These are phyloP conservation scores for Pseudococcus jackbeardsleyi DNA, from an alignment of 2,888 invertebrate genomes.

Conservation along the genomic window DNA sequence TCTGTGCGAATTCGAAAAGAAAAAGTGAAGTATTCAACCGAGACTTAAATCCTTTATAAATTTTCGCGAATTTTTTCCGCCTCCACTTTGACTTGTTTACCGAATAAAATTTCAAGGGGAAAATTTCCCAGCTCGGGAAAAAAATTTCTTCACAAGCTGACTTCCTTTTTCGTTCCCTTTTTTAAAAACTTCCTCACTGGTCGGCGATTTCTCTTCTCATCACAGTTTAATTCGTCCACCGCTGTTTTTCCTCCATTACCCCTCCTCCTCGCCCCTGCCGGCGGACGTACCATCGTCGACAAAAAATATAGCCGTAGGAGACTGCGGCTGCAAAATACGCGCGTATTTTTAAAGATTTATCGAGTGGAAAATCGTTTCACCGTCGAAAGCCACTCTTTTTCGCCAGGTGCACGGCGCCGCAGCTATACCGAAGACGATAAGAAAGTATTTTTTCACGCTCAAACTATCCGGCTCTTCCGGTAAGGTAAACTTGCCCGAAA, in stretches of 20 bases:
- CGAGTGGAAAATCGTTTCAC: slow-evolving; percentile 44
- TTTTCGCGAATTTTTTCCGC: neutral
- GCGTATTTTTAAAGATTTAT: slow-evolving; percentile 22
- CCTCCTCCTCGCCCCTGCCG: neutral
- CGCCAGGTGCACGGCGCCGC: neutral
- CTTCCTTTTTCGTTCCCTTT: neutral
- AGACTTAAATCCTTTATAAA: neutral
- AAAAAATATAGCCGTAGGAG: neutral
- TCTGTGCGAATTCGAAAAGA: neutral
- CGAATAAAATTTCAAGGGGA: neutral
- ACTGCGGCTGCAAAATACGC: neutral
- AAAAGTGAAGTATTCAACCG: neutral
- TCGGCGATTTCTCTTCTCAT: neutral
- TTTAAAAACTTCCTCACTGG: neutral
- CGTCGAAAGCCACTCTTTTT: slow-evolving; percentile 21
- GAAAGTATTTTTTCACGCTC: slow-evolving; percentile 10
- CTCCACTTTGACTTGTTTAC: neutral
- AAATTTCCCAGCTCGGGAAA: neutral
- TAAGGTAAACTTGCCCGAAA: neutral
- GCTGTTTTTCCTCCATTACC: neutral
- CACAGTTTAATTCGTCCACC: neutral
- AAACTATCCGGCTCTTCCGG: neutral
- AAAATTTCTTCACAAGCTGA: neutral
- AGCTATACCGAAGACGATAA: neutral
- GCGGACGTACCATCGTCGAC: neutral